Conservation (phyloP, 1,140 invertebrate species). For the Apocrypta bakeri region DNA sequence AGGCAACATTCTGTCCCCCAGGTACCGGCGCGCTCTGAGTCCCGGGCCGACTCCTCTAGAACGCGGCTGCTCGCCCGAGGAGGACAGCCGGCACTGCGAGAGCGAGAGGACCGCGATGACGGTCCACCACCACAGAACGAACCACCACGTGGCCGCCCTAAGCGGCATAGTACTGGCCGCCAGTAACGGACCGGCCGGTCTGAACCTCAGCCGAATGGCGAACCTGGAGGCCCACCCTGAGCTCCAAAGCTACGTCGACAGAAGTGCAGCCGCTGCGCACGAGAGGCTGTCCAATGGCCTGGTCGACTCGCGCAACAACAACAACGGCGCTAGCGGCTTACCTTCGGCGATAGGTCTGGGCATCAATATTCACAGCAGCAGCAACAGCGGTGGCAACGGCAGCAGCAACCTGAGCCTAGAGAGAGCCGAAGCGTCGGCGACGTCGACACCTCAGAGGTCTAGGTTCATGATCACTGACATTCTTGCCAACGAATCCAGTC, state of each 20-base stretch:
- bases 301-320: slow-evolving; percentile 55
- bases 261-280: slow-evolving; percentile 52
- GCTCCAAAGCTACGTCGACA: slow-evolving; percentile 64
- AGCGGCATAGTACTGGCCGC: slow-evolving; percentile 68
- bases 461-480: slow-evolving; percentile 89
- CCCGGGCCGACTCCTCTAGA: slow-evolving; percentile 69
- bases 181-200: slow-evolving; percentile 58
- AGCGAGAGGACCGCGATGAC: slow-evolving; percentile 63
- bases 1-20: slow-evolving; percentile 71
- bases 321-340: background rate
- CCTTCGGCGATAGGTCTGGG: slow-evolving; percentile 12
- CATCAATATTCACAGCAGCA: slow-evolving; percentile 23
- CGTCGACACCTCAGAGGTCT: slow-evolving; percentile 79
- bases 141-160: slow-evolving; percentile 71
- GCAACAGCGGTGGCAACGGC: slow-evolving; percentile 36
- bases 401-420: background rate
- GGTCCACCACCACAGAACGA: slow-evolving; percentile 70
- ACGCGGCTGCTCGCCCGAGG: slow-evolving; percentile 50
- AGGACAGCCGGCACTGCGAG: background rate
- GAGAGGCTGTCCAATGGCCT: slow-evolving; percentile 64
- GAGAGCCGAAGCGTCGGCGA: slow-evolving; percentile 64
- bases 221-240: slow-evolving; percentile 65
- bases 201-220: slow-evolving; percentile 68
- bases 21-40: slow-evolving; percentile 63
- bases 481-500: slow-evolving; percentile 76